Base-by-base conservation (phyloP, 2,113 vertebrate species). In the Paramormyrops kingsleyae region DNA sequence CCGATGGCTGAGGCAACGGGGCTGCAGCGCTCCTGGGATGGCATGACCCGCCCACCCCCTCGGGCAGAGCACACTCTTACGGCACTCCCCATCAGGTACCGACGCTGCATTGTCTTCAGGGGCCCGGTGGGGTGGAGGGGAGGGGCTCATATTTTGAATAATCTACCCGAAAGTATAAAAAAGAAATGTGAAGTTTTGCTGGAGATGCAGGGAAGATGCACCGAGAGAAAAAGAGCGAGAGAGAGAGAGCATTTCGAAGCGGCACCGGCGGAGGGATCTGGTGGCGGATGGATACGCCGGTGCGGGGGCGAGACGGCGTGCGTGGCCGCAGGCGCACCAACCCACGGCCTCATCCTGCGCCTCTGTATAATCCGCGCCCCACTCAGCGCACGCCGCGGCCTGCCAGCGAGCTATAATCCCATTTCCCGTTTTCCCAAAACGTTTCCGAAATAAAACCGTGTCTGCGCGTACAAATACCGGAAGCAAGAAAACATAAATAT, bases 1-100 rank as follows among this genome's bases (percentile, higher is more conserved):
- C 91, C 88, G 87, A 89, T 66, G n/a, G 94, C 91, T 92, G 93
- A 92, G 90, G 94, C 92, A 92, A 91, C 94, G 91, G 92, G 93
- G 74, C 91, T 91, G 90, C 91, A 83, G 88, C 90, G 39, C 35
- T 10, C 42, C 42, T 9, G 42, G 80, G 42, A 24, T 47, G 80
- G 80, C 19, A 21, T 3, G 44, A 83, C 21, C 80, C 2, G 8
- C 44, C 42, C 44, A 2, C 42, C 31, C 77, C 13, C 4, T 83
- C 77, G 17, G 39, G 77, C 35, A 17, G n/a, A 77, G 27, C 5
- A 8, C 42, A 10, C 87, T 39, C 31, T 83, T 39, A 19, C 35
- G 39, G 80, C 13, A 39, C 31, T 4, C 39, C 42, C 66, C 66
- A 3, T 9, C 44, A 27, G 83, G 1, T 24, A 47, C 83, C 24